A percentile compares a stretch with the other conserved stretches of the same genome.
phyloP scores from a whole-genome alignment of 2,888 invertebrate genomes.

The Furcula furcula region DNA sequence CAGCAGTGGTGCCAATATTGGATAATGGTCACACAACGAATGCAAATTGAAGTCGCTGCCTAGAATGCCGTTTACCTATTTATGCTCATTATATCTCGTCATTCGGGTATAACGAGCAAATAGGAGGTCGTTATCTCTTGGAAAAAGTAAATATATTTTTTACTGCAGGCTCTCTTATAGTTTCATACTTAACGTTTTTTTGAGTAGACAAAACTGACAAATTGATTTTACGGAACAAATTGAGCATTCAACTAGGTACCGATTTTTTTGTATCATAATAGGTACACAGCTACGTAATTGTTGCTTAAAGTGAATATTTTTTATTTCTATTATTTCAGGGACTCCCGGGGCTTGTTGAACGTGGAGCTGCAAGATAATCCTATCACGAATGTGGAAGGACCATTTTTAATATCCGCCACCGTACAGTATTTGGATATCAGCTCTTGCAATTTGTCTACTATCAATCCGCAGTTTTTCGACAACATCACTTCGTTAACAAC shows the following conservation, averaged over 20 bases:
- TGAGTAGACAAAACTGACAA: neutral
- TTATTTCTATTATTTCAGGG: slow-evolving; percentile 67
- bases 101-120: slow-evolving; percentile 9
- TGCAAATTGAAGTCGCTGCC: slow-evolving; percentile 67
- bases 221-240: neutral
- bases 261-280: neutral
- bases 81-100: slow-evolving; percentile 17
- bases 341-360: slow-evolving; percentile 85
- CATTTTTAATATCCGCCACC: slow-evolving; percentile 84
- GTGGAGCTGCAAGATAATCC: slow-evolving; percentile 87
- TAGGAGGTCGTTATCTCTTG: slow-evolving; percentile 11
- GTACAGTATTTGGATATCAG: slow-evolving; percentile 86
- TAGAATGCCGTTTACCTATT: slow-evolving; percentile 37
- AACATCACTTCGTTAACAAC: slow-evolving; percentile 85
- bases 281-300: neutral
- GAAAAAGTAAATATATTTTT: neutral
- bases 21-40: slow-evolving; percentile 72
- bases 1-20: slow-evolving; percentile 68
- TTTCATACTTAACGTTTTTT: neutral
- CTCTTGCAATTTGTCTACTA: slow-evolving; percentile 81
- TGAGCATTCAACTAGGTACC: neutral
- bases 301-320: slow-evolving; percentile 1
- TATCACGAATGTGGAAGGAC: slow-evolving; percentile 82
- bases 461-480: slow-evolving; percentile 84
- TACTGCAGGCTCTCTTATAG: neutral